Evolutionary conservation across 2,113 vertebrate genomes (phyloP).

Genomic region (Corythaeola cristata): DNA sequence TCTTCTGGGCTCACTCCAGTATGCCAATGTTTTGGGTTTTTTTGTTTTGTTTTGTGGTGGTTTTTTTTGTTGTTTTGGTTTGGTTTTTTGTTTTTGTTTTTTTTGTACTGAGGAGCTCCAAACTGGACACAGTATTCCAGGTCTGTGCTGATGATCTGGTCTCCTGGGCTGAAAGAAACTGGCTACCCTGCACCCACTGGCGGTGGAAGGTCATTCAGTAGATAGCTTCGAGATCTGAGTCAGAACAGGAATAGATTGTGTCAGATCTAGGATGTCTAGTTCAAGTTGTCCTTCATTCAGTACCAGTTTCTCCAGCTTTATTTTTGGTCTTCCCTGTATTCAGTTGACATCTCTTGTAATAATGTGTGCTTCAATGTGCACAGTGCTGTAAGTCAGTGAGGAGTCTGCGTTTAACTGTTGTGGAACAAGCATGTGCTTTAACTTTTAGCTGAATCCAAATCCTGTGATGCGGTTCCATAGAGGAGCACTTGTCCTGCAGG

Average conservation of each 20-base stretch:
- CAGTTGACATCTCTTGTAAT: background rate
- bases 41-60: background rate
- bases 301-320: background rate
- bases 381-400: fast-evolving
- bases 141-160: background rate
- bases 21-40: background rate
- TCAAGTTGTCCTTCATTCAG: background rate
- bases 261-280: background rate
- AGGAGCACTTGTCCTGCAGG: background rate
- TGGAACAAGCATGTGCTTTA: background rate
- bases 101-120: background rate
- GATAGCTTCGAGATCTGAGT: background rate
- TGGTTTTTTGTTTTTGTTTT: background rate
- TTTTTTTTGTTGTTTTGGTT: no score
- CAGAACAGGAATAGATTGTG: background rate
- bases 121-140: background rate
- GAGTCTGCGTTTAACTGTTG: background rate
- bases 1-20: background rate
- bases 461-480: background rate
- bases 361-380: fast-evolving
- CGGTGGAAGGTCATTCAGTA: background rate
- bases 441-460: background rate
- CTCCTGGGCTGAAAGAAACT: background rate
- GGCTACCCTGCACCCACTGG: background rate
- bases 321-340: background rate